Evolutionary conservation across 1,140 invertebrate species (phyloP).

Genomic region (Drosophila nigrodunni): DNA sequence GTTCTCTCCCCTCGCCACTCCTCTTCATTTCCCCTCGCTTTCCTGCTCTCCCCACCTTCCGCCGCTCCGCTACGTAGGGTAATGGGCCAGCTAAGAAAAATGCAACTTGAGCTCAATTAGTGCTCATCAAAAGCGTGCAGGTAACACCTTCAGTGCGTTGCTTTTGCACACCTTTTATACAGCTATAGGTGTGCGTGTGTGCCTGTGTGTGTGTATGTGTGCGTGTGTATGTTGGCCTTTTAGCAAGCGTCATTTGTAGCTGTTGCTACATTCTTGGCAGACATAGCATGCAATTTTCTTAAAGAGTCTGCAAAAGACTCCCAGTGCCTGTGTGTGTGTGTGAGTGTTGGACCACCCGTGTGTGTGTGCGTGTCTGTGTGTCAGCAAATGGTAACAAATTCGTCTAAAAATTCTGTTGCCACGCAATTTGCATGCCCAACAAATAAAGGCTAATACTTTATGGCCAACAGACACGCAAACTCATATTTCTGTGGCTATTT

Average conservation of each 20-base stretch:
- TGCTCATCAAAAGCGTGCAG: constrained; percentile 83
- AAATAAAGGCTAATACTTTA: constrained; percentile 68
- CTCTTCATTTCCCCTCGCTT: neutral
- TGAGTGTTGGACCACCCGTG: constrained; percentile 64
- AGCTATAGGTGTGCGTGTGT: neutral
- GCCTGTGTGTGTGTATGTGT: constrained; percentile 5
- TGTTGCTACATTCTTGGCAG: constrained; percentile 37
- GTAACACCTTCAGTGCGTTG: constrained; percentile 81
- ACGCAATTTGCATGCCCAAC: constrained; percentile 45
- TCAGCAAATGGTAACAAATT: constrained; percentile 40
- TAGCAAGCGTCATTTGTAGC: constrained; percentile 60
- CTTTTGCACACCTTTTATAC: constrained; percentile 67
- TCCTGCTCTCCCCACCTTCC: constrained; percentile 15
- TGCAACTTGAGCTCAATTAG: constrained; percentile 83
- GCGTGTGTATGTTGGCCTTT: constrained; percentile 42
- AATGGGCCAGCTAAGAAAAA: constrained; percentile 72
- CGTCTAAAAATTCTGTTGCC: constrained; percentile 34
- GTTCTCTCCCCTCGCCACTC: neutral
- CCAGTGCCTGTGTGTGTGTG: neutral
- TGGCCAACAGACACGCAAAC: constrained; percentile 63
- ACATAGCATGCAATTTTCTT: constrained; percentile 70
- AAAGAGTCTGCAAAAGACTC: constrained; percentile 38
- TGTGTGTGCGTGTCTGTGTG: constrained; percentile 17
- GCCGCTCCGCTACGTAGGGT: constrained; percentile 19
- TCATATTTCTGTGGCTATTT: constrained; percentile 70